A percentile compares a stretch with the other conserved stretches of the same genome.
Evolutionary conservation across 2,888 invertebrate genomes (phyloP).

Genomic region (Cataglyphis albicans): DNA sequence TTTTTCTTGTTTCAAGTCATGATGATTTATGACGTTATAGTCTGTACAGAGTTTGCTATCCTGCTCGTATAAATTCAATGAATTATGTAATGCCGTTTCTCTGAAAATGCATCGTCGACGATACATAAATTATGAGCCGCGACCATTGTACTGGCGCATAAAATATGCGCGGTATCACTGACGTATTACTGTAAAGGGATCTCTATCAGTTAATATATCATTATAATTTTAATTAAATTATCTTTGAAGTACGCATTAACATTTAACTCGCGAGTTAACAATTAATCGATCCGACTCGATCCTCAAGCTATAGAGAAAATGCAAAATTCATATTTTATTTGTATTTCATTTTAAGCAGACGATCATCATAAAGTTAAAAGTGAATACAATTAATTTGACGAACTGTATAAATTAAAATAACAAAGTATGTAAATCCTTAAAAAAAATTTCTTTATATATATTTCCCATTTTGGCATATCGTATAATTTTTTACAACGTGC

Average conservation of each 20-base stretch:
- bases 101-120: slow-evolving; percentile 53
- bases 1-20: slow-evolving; percentile 48
- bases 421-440: neutral
- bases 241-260: slow-evolving; percentile 23
- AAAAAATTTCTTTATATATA: neutral
- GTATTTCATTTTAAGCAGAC: neutral
- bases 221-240: slow-evolving; percentile 53
- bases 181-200: slow-evolving; percentile 45
- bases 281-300: neutral
- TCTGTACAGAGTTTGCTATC: slow-evolving; percentile 50
- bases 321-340: neutral
- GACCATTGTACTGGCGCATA: slow-evolving; percentile 39
- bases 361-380: neutral
- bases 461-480: neutral
- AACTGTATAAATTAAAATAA: neutral
- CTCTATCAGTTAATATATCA: slow-evolving; percentile 53
- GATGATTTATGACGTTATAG: slow-evolving; percentile 52
- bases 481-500: neutral
- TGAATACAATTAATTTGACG: neutral
- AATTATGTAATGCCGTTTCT: slow-evolving; percentile 56
- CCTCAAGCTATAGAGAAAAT: neutral
- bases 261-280: slow-evolving; percentile 17
- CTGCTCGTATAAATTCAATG: slow-evolving; percentile 54
- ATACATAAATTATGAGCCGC: slow-evolving; percentile 55
- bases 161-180: slow-evolving; percentile 51